Evolutionary conservation across 2,888 invertebrate genomes (phyloP), one percentile per base, ranked within the genome.

Genomic region (Drosophila hamatofila): DNA sequence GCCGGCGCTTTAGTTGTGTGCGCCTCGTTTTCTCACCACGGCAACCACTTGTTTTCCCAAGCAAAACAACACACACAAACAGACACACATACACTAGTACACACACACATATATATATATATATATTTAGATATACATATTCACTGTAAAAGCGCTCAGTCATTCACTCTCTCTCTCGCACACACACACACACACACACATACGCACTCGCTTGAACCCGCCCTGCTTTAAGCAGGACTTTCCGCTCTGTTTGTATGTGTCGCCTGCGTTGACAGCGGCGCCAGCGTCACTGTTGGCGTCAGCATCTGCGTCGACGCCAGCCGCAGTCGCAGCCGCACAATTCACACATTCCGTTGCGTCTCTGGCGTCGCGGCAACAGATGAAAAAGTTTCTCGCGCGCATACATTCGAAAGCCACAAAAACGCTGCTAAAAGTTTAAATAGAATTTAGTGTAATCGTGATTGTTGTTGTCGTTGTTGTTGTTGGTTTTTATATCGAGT

Each of bases 41-140:
- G 90, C 91, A 92, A 91, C 91, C 92, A 92, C 92, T 91, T 92
- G 92, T 92, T 91, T 91, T 92, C 82, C 83, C 79, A 81, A 86
- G 89, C 91, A 91, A 85, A 91, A 91, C 88, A 91, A 90, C 90
- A 84, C 37, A 54, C 71, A 61, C 44, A 49, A 18, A 55, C 42
- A 54, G 18, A 51, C 46, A 71, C 44, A 64, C 54, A 18, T 18
- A 25, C 25, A 46, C 18, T 11, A 33, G 2, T 12, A 33, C 33
- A 68, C 41, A 57, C n/a, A 41, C 54, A 62, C 35, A 60, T 64
- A 65, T 41, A 54, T 14, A 51, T 41, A 71, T 23, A 65, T 46
- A n/a, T 23, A n/a, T n/a, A n/a, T n/a, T n/a, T n/a, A n/a, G n/a
- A n/a, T n/a, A 51, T 41, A 71, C 30, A 65, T 46, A n/a, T 23